A percentile compares a stretch with the other conserved stretches of the same genome.
phyloP scores from a whole-genome alignment of 2,888 invertebrate species.

The Nycteola revayana region DNA sequence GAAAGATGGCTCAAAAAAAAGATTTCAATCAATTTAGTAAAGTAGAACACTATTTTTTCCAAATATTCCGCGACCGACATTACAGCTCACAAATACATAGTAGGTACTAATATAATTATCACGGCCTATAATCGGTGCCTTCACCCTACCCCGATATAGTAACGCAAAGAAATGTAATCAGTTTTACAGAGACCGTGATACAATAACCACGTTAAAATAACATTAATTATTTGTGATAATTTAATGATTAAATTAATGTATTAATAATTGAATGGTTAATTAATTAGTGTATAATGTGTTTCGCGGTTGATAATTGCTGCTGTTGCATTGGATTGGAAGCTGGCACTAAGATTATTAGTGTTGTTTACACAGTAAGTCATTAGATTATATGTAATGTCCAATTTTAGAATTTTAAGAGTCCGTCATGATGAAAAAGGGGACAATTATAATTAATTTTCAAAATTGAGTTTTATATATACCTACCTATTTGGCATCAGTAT shows the following conservation, averaged over 20 bases:
- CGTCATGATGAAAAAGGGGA: too few species aligned
- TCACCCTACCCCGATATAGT: slow-evolving; percentile 13
- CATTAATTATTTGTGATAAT: background rate
- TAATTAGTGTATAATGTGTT: slow-evolving; percentile 34
- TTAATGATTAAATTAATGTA: slow-evolving; percentile 2
- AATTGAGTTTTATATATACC: too few species aligned
- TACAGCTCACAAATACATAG: too few species aligned
- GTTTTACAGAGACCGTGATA: slow-evolving; percentile 18
- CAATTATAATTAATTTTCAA: too few species aligned
- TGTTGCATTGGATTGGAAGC: slow-evolving; percentile 46
- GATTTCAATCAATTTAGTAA: too few species aligned
- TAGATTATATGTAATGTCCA: too few species aligned
- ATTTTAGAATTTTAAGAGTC: too few species aligned
- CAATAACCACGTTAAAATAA: slow-evolving; percentile 8
- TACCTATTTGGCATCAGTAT: too few species aligned
- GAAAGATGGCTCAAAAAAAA: too few species aligned
- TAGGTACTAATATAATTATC: background rate
- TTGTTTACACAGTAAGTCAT: slow-evolving; percentile 43
- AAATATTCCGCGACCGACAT: too few species aligned
- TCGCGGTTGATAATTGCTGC: slow-evolving; percentile 43
- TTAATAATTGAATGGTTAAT: slow-evolving; percentile 7
- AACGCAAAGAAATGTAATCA: slow-evolving; percentile 29
- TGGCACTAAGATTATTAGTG: slow-evolving; percentile 46
- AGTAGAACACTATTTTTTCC: too few species aligned
- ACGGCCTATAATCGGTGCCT: slow-evolving; percentile 16